phyloP scores from a whole-genome alignment of 2,797 vertebrate species.

The Carapus acus region DNA sequence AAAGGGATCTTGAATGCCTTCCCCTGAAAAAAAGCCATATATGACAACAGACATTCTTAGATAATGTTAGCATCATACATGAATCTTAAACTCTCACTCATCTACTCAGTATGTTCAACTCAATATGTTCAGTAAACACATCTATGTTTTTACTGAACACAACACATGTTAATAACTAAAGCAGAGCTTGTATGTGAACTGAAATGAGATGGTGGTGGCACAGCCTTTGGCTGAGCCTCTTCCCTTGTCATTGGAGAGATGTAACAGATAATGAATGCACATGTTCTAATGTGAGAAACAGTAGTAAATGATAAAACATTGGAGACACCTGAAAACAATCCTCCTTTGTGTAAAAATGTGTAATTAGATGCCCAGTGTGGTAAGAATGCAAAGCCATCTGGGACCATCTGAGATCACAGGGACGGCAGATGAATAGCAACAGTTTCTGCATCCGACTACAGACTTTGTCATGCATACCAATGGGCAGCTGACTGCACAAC shows the following conservation, averaged over 20 bases:
- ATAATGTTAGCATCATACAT: background rate
- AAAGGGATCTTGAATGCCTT: constrained; percentile 2
- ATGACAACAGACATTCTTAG: background rate
- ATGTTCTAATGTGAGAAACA: constrained; percentile 10
- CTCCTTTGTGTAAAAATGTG: constrained; percentile 39
- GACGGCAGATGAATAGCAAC: constrained; percentile 60
- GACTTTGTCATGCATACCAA: constrained; percentile 57
- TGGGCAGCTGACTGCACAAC: constrained; percentile 43
- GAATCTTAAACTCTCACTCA: background rate
- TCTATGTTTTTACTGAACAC: too few species aligned
- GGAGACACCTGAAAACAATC: constrained; percentile 26
- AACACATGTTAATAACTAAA: too few species aligned
- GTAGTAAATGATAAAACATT: constrained; percentile 16
- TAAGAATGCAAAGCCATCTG: constrained; percentile 56
- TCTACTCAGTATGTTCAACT: too few species aligned
- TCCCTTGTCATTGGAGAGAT: too few species aligned
- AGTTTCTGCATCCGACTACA: constrained; percentile 54
- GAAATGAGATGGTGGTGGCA: too few species aligned
- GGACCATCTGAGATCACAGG: constrained; percentile 59
- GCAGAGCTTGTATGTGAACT: too few species aligned
- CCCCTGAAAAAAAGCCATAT: constrained; percentile 4
- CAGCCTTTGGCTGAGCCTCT: too few species aligned
- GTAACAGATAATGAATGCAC: background rate
- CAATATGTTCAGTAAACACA: too few species aligned
- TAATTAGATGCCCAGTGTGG: constrained; percentile 50